Percentiles rank a stretch among this genome's conserved stretches.
These are phyloP conservation scores for Amphiduros pacificus DNA, from an alignment of 2,888 invertebrate species.

Conservation along the genomic window DNA sequence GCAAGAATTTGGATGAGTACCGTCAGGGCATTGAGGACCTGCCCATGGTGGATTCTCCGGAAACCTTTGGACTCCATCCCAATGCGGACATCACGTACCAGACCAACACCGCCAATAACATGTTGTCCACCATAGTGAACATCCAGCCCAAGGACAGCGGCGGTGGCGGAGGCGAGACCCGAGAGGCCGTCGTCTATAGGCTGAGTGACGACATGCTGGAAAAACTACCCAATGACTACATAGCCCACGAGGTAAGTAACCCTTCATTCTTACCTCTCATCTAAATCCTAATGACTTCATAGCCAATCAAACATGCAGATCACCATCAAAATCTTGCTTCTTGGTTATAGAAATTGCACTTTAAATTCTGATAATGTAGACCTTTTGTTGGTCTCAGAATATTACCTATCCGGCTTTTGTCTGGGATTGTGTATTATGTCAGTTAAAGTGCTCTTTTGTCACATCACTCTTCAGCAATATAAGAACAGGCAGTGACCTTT, in stretches of 20 bases:
- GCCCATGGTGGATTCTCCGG: conserved; percentile 76
- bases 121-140: conserved; percentile 89
- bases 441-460: no score
- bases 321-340: no score
- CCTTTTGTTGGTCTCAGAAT: no score
- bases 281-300: no score
- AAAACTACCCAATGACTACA: conserved; percentile 83
- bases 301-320: no score
- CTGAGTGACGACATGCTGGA: conserved; percentile 90
- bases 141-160: conserved; percentile 98
- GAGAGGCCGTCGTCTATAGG: conserved; percentile 88
- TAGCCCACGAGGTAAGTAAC: conserved; percentile 73
- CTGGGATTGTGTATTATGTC: no score
- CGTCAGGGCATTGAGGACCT: conserved; percentile 84
- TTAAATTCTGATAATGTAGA: no score
- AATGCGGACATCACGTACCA: conserved; percentile 98
- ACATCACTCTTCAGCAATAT: no score
- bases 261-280: no score
- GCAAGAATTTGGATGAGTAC: conserved; percentile 63
- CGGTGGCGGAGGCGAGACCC: conserved; percentile 82
- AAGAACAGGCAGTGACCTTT: no score
- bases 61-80: conserved; percentile 93
- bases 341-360: no score
- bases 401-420: no score
- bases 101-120: conserved; percentile 87